These are phyloP conservation scores for Maconellicoccus hirsutus DNA, from an alignment of 1,140 invertebrate genomes.

Conservation along the genomic window DNA sequence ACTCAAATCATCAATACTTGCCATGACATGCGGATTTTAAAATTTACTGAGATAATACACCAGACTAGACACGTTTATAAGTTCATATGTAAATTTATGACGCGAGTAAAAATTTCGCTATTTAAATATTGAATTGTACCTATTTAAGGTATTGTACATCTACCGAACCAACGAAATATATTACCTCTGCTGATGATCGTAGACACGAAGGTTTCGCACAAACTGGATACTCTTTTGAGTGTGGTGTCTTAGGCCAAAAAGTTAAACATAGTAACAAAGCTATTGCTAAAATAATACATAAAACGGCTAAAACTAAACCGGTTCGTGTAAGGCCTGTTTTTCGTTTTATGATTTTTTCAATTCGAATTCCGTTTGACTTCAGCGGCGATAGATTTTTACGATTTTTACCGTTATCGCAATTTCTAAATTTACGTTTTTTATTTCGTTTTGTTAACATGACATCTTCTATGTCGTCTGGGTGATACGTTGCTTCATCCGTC, in stretches of 20 bases:
- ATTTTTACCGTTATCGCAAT: constrained; percentile 13
- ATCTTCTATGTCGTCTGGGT: background rate
- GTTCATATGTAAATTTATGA: too few species aligned
- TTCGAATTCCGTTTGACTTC: background rate
- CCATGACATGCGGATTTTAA: too few species aligned
- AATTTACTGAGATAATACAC: too few species aligned
- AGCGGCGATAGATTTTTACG: background rate
- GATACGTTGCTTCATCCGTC: background rate
- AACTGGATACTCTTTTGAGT: constrained; percentile 30
- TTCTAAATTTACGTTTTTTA: constrained; percentile 13
- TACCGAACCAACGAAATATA: too few species aligned
- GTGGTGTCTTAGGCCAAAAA: constrained; percentile 33
- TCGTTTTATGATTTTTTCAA: constrained; percentile 7
- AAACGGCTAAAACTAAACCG: constrained; percentile 27
- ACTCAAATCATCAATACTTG: too few species aligned
- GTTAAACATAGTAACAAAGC: constrained; percentile 32
- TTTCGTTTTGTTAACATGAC: background rate
- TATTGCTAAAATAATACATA: constrained; percentile 30
- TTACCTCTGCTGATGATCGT: constrained; percentile 33
- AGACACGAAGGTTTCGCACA: constrained; percentile 32
- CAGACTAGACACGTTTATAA: too few species aligned
- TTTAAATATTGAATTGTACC: too few species aligned
- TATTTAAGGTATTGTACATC: too few species aligned
- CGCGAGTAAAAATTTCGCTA: too few species aligned
- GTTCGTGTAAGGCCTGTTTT: constrained; percentile 28